Evolutionary conservation across 2,113 vertebrate genomes (phyloP).

Genomic region (Osmerus mordax): DNA sequence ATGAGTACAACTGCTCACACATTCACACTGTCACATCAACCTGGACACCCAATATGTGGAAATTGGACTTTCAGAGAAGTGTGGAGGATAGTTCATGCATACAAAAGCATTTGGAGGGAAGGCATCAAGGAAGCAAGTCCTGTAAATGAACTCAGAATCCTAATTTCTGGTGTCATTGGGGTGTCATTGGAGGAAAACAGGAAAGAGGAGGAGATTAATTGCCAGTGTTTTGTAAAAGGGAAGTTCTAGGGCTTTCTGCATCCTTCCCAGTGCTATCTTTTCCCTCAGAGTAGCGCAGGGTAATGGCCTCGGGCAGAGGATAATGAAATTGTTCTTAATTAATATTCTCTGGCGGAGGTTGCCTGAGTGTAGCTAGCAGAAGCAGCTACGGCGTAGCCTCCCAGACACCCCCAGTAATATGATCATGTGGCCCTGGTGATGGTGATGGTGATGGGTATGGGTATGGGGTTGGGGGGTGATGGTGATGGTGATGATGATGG

Average conservation of each 20-base stretch:
- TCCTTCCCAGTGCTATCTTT: slow-evolving; percentile 64
- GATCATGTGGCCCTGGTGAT: slow-evolving; percentile 62
- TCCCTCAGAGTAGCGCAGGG: slow-evolving; percentile 77
- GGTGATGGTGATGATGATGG: slow-evolving; percentile 41
- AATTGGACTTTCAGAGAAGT: not conserved
- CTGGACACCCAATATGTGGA: too few relatives aligned
- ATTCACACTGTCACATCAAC: too few relatives aligned
- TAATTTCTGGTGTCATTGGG: not conserved
- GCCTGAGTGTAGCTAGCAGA: slow-evolving; percentile 49
- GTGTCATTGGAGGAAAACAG: slow-evolving; percentile 9
- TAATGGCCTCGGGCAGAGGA: slow-evolving; percentile 80
- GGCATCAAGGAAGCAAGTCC: not conserved
- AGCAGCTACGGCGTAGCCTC: slow-evolving; percentile 36
- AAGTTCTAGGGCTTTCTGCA: not conserved
- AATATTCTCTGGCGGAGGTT: slow-evolving; percentile 75
- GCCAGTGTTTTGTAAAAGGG: not conserved
- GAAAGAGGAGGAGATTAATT: not conserved
- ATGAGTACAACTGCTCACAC: slow-evolving; percentile 11
- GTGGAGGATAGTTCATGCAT: not conserved
- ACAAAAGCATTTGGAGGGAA: not conserved
- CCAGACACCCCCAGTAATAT: slow-evolving; percentile 74
- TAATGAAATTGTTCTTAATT: slow-evolving; percentile 87
- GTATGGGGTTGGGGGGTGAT: slow-evolving; percentile 6
- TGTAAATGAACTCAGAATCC: not conserved
- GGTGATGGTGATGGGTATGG: slow-evolving; percentile 26